phyloP scores from a whole-genome alignment of 2,797 vertebrate species.

The Nannoperca australis region DNA sequence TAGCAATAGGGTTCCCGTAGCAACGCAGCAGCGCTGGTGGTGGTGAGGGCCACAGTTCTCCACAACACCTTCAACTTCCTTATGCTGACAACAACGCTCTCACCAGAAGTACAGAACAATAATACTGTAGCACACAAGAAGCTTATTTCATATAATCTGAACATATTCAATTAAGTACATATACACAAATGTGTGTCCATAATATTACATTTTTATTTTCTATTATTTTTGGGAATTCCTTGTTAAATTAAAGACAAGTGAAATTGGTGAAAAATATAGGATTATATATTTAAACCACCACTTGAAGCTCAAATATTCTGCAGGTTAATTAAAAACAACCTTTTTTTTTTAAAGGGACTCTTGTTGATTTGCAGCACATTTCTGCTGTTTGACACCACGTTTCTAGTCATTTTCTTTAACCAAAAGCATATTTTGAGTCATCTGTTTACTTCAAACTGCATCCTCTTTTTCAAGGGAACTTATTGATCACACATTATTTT shows the following conservation, averaged over 20 bases:
- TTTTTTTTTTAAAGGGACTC: neutral
- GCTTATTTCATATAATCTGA: neutral
- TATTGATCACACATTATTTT: neutral
- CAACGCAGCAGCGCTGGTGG: slow-evolving; percentile 64
- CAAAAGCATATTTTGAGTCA: neutral
- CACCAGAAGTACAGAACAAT: too few relatives aligned
- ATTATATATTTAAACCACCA: neutral
- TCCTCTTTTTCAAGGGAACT: neutral
- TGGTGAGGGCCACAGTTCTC: slow-evolving; percentile 40
- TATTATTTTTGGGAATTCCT: neutral
- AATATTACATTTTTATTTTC: neutral
- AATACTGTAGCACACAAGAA: neutral
- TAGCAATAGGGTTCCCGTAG: slow-evolving; percentile 81
- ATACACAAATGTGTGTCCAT: neutral
- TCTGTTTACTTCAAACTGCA: neutral
- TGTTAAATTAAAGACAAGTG: neutral
- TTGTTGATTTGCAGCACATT: neutral
- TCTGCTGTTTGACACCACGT: neutral
- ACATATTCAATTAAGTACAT: neutral
- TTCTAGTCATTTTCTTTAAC: neutral
- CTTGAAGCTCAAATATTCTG: neutral
- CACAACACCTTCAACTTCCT: slow-evolving; percentile 51
- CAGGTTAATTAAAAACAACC: neutral
- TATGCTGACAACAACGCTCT: neutral
- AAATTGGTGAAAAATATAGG: neutral